Conservation (phyloP, 2,888 invertebrate species). For the Brachypalpus laphriformis region DNA sequence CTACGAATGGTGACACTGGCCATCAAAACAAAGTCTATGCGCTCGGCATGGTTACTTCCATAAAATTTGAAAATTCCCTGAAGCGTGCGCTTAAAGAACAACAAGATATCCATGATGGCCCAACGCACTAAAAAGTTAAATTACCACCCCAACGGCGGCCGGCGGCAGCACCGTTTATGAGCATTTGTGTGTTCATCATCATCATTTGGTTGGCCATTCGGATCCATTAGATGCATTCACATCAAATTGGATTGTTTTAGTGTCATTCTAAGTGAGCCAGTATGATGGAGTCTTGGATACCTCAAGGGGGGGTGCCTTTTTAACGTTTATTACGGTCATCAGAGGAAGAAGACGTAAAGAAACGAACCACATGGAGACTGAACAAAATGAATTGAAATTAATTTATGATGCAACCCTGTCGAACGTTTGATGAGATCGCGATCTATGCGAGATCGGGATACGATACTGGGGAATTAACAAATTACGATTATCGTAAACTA, state of each 20-base stretch:
- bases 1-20: constrained; percentile 33
- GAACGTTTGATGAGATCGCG: constrained; percentile 31
- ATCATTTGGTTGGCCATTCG: constrained; percentile 48
- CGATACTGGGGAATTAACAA: constrained; percentile 49
- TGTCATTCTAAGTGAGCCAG: constrained; percentile 30
- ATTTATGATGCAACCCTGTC: constrained; percentile 17
- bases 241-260: constrained; percentile 62
- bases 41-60: constrained; percentile 28
- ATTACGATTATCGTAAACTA: constrained; percentile 51
- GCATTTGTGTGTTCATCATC: constrained; percentile 53
- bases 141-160: constrained; percentile 41
- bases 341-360: neutral
- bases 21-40: constrained; percentile 44
- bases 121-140: constrained; percentile 30
- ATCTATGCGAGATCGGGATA: constrained; percentile 22
- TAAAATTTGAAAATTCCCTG: constrained; percentile 4
- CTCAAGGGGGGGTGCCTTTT: constrained; percentile 1
- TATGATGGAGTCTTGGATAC: neutral
- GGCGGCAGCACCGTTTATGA: constrained; percentile 29
- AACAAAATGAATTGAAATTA: constrained; percentile 30
- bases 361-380: neutral
- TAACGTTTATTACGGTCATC: constrained; percentile 32
- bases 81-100: constrained; percentile 1
- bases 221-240: constrained; percentile 66
- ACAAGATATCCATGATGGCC: neutral